Conservation (phyloP, 2,113 vertebrate genomes). For the Galeopterus variegatus region DNA sequence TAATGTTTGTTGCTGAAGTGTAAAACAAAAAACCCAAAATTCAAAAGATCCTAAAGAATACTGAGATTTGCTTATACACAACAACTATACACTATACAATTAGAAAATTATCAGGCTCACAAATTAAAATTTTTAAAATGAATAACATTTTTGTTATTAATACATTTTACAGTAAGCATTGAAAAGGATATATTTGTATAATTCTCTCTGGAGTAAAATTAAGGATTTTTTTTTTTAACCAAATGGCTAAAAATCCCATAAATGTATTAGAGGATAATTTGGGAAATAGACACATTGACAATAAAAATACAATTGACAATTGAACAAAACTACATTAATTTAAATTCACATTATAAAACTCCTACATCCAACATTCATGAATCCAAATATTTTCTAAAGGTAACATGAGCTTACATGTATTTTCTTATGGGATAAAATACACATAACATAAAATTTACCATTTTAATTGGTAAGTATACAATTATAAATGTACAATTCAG, state of each 20-base stretch:
- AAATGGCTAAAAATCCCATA: neutral
- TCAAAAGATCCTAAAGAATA: neutral
- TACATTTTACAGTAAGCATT: neutral
- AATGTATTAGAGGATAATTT: neutral
- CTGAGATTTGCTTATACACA: neutral
- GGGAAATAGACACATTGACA: neutral
- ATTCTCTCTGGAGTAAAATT: neutral
- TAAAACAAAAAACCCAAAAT: neutral
- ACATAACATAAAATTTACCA: neutral
- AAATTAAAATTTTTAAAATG: conserved; percentile 5
- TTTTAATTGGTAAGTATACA: neutral
- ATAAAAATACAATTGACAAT: neutral
- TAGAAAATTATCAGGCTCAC: neutral
- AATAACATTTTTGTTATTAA: neutral
- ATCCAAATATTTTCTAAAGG: neutral
- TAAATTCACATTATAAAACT: neutral
- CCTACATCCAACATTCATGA: neutral
- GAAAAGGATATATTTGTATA: neutral
- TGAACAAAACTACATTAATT: neutral
- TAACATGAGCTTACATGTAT: neutral
- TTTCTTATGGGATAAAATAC: neutral
- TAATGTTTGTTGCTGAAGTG: neutral
- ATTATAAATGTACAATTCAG: neutral
- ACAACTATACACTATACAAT: neutral
- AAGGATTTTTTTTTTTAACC: neutral